Base-by-base conservation (phyloP, 1,140 invertebrate genomes). In the Subanguina moxae region DNA sequence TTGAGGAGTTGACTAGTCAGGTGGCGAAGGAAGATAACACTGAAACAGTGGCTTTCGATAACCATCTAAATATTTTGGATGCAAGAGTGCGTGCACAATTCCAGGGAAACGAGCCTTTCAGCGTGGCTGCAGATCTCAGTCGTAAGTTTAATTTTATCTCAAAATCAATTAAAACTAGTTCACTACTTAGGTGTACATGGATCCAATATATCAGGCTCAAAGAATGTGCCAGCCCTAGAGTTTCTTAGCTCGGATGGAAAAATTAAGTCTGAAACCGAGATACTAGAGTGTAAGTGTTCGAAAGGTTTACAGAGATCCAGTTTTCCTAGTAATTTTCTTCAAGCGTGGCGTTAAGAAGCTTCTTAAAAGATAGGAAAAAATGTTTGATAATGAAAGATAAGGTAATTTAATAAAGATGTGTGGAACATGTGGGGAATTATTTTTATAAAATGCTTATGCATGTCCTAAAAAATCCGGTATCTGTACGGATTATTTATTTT, bases 21-120 rank as follows among this genome's bases (percentile, higher is more conserved):
- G 48, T 52, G 8, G 23, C 15, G 3, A 15, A 52, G 17, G 3
- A 19, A 3, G 32, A 38, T 3, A 19, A 52, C 48, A 52, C 48
- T 21, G 48, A 25, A 52, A 21, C n/a, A 25, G 27, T 56, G 19
- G 19, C 43, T 30, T 62, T 59, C 25, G 46, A 28, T 38, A n/a
- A 25, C 57, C 38, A 46, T 28, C 38, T 46, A 7, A 78, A 64
- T 42, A 59, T 80, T 23, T 42, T 80, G 27, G 78, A 80, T 67
- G 58, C 68, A 3, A 62, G 78, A 57, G 56, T 72, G 1, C 32
- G 71, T 32, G 68, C 56, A 5, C 79, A 80, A 64, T 80, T 80
- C 48, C 67, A 82, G n/a, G 79, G 79, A 30, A 65, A 71, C 28
- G 52, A 74, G 58, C 74, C 76, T 9, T 75, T 74, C 3, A 76